Percentiles rank a stretch among this genome's conserved stretches.
These are phyloP conservation scores for Simalia tracyae DNA, from an alignment of 2,797 vertebrate species.

Conservation along the genomic window DNA sequence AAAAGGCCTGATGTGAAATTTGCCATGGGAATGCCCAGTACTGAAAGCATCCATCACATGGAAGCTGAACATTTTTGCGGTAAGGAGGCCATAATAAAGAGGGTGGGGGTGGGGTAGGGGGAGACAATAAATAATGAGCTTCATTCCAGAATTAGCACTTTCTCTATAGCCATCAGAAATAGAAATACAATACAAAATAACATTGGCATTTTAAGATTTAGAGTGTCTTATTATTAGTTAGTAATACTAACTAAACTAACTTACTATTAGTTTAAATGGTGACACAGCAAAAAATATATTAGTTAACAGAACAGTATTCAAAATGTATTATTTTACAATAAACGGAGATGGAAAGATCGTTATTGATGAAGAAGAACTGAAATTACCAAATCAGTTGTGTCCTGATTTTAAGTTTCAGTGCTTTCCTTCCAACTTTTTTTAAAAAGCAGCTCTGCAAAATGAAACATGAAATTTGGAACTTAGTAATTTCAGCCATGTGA, in stretches of 20 bases:
- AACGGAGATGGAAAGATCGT: background rate
- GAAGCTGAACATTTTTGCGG: background rate
- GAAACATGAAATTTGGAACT: constrained; percentile 31
- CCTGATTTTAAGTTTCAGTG: background rate
- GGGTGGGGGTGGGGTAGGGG: background rate
- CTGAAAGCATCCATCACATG: background rate
- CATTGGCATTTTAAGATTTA: background rate
- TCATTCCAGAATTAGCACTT: background rate
- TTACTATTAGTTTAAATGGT: background rate
- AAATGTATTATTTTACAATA: background rate
- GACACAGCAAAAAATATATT: background rate
- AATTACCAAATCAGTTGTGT: constrained; percentile 15
- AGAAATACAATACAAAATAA: background rate
- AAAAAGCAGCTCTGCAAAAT: constrained; percentile 2
- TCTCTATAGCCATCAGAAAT: background rate
- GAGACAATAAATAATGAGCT: background rate
- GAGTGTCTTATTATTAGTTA: background rate
- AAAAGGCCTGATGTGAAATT: background rate
- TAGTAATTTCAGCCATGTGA: constrained; percentile 6
- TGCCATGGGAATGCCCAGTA: background rate
- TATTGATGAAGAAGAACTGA: background rate
- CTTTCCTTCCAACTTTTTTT: background rate
- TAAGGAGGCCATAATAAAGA: background rate
- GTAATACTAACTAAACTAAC: background rate
- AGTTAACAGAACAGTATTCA: background rate